These are phyloP conservation scores for Chromobotia macracanthus DNA, from an alignment of 2,797 vertebrate genomes.

Conservation along the genomic window DNA sequence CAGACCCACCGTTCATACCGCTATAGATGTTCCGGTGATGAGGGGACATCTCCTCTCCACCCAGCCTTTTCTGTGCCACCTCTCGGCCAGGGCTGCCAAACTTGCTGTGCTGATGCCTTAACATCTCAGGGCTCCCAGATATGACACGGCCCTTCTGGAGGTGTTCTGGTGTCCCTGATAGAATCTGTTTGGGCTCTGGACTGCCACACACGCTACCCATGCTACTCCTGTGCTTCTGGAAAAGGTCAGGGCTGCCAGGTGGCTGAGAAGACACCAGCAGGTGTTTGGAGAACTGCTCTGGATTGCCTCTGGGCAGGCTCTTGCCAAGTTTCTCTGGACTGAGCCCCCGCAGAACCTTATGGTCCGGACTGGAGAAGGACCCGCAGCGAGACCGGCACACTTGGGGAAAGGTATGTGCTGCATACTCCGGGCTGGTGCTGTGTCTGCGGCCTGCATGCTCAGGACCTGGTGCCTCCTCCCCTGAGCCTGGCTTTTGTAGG, in stretches of 20 bases:
- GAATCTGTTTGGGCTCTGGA: conserved; percentile 82
- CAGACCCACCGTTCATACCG: conserved; percentile 87
- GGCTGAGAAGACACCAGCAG: conserved; percentile 77
- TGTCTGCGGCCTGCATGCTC: conserved; percentile 79
- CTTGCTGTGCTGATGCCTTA: conserved; percentile 85
- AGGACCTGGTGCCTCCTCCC: conserved; percentile 51
- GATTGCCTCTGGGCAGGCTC: conserved; percentile 76
- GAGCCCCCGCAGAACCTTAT: conserved; percentile 79
- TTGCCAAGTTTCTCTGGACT: conserved; percentile 85
- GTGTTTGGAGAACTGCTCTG: conserved; percentile 76
- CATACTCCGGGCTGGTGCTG: conserved; percentile 87
- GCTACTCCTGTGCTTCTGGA: conserved; percentile 83
- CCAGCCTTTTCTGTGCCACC: conserved; percentile 81
- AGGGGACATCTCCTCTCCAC: conserved; percentile 82
- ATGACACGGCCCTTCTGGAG: conserved; percentile 85
- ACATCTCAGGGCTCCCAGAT: conserved; percentile 87
- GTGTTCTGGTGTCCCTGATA: conserved; percentile 84
- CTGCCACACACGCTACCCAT: conserved; percentile 68
- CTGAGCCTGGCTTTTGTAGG: conserved; percentile 56
- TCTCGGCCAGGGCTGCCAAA: conserved; percentile 81
- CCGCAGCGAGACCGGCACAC: conserved; percentile 75
- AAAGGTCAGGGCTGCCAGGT: conserved; percentile 84
- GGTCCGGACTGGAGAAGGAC: conserved; percentile 80
- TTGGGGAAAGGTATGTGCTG: conserved; percentile 83
- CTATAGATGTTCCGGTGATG: conserved; percentile 94